Evolutionary conservation across 2,888 invertebrate genomes (phyloP), one percentile per base, ranked within the genome.

Genomic region (Frankliniella intonsa): DNA sequence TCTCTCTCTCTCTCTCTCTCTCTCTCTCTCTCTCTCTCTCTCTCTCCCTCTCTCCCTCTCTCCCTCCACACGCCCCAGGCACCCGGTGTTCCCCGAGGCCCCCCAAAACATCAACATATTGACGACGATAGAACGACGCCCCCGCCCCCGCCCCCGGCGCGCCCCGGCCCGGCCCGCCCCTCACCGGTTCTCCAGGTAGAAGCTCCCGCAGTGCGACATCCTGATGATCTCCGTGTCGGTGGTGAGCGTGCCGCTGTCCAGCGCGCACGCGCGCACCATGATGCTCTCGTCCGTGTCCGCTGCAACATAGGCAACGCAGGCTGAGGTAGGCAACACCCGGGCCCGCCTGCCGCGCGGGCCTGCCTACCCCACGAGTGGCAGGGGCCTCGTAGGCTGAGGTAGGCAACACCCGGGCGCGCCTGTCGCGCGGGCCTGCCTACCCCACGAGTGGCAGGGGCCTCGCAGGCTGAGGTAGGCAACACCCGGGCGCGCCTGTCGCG

Each of bases 141-240:
- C 27, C 50, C 27, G 55, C 38, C n/a, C 83, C 81, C 14, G 2
- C 81, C 38, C 17, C 12, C 14, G 49, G 50, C 3, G 25, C 2
- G 38, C 0, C 49, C 8, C 80, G 11, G n/a, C 49, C 17, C 9
- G 50, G 25, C 76, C 25, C 50, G 81, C 80, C 79, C 85, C 88
- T 88, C 87, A 96, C 94, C 94, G 93, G 85, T 93, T 92, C 85
- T 96, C 93, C 87, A 95, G 97, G 87, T 94, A 94, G 89, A 98
- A 97, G 85, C 95, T 92, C 51, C 98, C 98, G 87, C 98, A 98
- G 88, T 98, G 98, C n/a, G 97, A 97, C 95, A 97, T 97, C 84
- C 98, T 90, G 81, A 98, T 95, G 83, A 98, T 94, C 90, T 98
- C 98, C 0, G 98, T 98, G 88, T 98, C 98, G 0, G 97, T 97